Percentiles rank a stretch among this genome's conserved stretches.
phyloP scores from a whole-genome alignment of 2,888 invertebrate genomes.

The Phanerotoma sp. region DNA sequence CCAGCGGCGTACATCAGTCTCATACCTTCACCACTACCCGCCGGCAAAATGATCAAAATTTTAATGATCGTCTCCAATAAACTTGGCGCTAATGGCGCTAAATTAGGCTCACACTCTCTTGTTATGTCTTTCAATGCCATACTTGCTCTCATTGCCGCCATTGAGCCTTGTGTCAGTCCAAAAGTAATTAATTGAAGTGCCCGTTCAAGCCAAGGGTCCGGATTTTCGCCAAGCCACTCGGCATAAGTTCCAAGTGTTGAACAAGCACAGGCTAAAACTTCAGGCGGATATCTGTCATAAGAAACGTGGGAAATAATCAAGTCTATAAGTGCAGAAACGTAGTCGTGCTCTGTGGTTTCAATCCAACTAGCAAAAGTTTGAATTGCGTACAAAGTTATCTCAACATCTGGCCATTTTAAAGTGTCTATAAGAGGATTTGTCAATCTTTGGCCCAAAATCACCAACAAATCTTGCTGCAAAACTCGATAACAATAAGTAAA shows the following conservation, averaged over 20 bases:
- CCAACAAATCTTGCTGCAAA: constrained; percentile 72
- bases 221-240: constrained; percentile 78
- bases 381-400: constrained; percentile 60
- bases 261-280: constrained; percentile 51
- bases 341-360: constrained; percentile 50
- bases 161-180: constrained; percentile 64
- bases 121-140: constrained; percentile 87
- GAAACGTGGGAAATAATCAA: constrained; percentile 49
- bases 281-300: constrained; percentile 49
- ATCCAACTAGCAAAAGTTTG: constrained; percentile 61
- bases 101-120: constrained; percentile 74
- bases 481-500: constrained; percentile 86
- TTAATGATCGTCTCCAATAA: constrained; percentile 67
- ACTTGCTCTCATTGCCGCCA: constrained; percentile 78
- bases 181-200: constrained; percentile 70
- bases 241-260: constrained; percentile 72
- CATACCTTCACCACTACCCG: constrained; percentile 69
- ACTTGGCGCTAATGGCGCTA: constrained; percentile 75
- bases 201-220: constrained; percentile 64
- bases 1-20: constrained; percentile 78
- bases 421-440: constrained; percentile 60
- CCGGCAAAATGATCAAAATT: constrained; percentile 61
- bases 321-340: constrained; percentile 59
- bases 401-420: constrained; percentile 62
- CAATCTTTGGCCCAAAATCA: constrained; percentile 68